These are phyloP conservation scores for Taxidea taxus DNA, from an alignment of 2,113 vertebrate species.

Conservation along the genomic window DNA sequence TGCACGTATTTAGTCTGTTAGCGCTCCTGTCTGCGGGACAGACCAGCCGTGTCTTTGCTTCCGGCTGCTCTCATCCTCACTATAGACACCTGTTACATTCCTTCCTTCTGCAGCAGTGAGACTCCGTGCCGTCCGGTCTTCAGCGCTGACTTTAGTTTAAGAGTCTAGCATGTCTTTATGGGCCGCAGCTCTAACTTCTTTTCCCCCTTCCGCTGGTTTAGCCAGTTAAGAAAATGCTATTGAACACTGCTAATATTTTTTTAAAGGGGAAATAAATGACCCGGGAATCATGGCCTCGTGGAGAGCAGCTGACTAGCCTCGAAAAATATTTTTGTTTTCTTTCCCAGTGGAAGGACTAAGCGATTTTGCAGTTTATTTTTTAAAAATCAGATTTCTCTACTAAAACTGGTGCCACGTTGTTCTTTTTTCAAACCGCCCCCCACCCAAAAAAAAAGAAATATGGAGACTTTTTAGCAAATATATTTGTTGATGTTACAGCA, in stretches of 20 bases:
- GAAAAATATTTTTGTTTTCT: slow-evolving; percentile 66
- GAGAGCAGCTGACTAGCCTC: neutral
- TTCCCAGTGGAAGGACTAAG: slow-evolving; percentile 23
- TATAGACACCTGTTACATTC: slow-evolving; percentile 64
- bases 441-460: slow-evolving; percentile 41
- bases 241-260: slow-evolving; percentile 71
- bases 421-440: neutral
- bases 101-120: slow-evolving; percentile 57
- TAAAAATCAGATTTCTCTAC: neutral
- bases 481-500: neutral
- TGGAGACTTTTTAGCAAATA: neutral
- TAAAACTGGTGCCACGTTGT: neutral
- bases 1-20: slow-evolving; percentile 60
- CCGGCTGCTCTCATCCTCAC: slow-evolving; percentile 77
- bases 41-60: slow-evolving; percentile 79
- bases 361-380: neutral
- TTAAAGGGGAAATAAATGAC: slow-evolving; percentile 74
- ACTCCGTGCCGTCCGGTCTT: slow-evolving; percentile 62
- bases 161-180: slow-evolving; percentile 56
- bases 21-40: slow-evolving; percentile 68
- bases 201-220: slow-evolving; percentile 39
- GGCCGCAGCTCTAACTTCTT: slow-evolving; percentile 56
- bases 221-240: slow-evolving; percentile 71
- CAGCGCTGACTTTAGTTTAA: slow-evolving; percentile 61
- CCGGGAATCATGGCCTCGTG: slow-evolving; percentile 36